Conservation (phyloP, 1,140 invertebrate genomes). For the Pogonomyrmex californicus region DNA sequence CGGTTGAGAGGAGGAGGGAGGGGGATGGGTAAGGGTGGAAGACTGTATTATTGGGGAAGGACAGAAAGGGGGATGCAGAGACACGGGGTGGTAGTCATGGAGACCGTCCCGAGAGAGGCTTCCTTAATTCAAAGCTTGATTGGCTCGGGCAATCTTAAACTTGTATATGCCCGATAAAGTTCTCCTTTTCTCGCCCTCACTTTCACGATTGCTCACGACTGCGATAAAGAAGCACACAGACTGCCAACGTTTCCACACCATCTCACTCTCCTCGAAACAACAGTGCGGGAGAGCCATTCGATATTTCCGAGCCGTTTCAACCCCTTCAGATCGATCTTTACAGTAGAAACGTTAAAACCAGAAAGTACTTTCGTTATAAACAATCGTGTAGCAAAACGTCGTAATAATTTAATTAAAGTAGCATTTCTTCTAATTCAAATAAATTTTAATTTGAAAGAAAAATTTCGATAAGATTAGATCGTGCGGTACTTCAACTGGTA, state of each 20-base stretch:
- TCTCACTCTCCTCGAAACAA: neutral
- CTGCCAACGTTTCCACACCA: neutral
- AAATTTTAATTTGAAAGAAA: neutral
- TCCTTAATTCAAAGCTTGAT: slow-evolving; percentile 72
- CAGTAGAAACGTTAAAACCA: neutral
- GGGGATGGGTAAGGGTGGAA: neutral
- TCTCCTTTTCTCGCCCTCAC: slow-evolving; percentile 56
- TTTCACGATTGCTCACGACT: slow-evolving; percentile 17
- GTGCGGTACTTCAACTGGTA: neutral
- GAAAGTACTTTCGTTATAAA: neutral
- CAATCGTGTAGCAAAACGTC: neutral
- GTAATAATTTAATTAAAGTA: neutral
- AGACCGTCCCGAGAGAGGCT: slow-evolving; percentile 67
- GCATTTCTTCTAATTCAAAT: neutral
- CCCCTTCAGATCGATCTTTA: neutral
- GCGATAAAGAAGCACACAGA: slow-evolving; percentile 17
- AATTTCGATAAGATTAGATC: neutral
- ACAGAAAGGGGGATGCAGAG: slow-evolving; percentile 61
- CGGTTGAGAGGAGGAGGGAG: neutral
- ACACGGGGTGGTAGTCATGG: slow-evolving; percentile 72
- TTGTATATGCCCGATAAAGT: slow-evolving; percentile 48
- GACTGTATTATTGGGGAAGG: slow-evolving; percentile 63
- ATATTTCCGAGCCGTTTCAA: slow-evolving; percentile 13
- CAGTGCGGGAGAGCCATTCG: neutral
- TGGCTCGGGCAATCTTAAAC: slow-evolving; percentile 71